Conservation (phyloP, 2,888 invertebrate genomes). For the Caenorhabditis becei region DNA sequence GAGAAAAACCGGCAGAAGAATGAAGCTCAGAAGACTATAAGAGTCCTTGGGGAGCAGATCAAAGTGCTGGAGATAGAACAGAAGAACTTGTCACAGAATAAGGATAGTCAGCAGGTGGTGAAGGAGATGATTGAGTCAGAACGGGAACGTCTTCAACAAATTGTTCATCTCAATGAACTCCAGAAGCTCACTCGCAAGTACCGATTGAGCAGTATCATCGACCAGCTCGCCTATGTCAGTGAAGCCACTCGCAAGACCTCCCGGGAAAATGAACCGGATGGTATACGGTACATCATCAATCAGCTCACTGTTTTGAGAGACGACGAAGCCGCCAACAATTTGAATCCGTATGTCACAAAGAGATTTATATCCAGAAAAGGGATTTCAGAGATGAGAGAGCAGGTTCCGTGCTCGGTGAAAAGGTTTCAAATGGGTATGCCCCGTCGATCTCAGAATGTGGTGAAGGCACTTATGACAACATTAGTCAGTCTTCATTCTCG, state of each 20-base stretch:
- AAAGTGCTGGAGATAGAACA: constrained; percentile 81
- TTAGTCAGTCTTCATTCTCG: constrained; percentile 77
- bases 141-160: constrained; percentile 78
- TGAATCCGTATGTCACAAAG: constrained; percentile 44
- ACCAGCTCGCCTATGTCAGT: constrained; percentile 76
- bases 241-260: constrained; percentile 65
- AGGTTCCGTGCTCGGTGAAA: constrained; percentile 66
- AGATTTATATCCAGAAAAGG: neutral
- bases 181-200: constrained; percentile 81
- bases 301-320: constrained; percentile 76
- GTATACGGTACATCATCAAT: constrained; percentile 74
- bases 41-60: constrained; percentile 77
- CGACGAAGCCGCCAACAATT: constrained; percentile 72
- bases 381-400: constrained; percentile 69
- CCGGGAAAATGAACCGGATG: constrained; percentile 68
- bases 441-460: constrained; percentile 69
- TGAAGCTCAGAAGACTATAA: constrained; percentile 70
- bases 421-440: constrained; percentile 66
- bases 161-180: constrained; percentile 79
- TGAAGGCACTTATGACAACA: constrained; percentile 74
- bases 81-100: constrained; percentile 74
- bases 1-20: constrained; percentile 69
- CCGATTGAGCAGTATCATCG: constrained; percentile 80
- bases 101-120: constrained; percentile 68
- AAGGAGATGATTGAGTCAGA: constrained; percentile 78